Evolutionary conservation across 2,888 invertebrate genomes (phyloP).

Genomic region (Andrena haemorrhoa): DNA sequence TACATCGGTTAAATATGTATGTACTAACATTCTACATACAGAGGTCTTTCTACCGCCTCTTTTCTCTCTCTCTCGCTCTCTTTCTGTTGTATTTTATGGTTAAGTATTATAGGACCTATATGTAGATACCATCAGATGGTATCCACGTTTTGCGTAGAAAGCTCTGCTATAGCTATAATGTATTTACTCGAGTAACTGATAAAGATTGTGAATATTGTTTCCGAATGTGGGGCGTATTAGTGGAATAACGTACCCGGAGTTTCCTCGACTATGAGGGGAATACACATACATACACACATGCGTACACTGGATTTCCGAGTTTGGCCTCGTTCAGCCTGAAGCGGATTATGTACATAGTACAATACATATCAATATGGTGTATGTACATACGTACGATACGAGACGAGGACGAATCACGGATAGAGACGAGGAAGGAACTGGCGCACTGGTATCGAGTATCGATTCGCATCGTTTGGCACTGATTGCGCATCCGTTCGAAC

Average conservation of each 20-base stretch:
- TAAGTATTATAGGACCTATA: neutral
- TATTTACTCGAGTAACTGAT: slow-evolving; percentile 3
- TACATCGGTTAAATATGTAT: neutral
- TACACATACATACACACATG: neutral
- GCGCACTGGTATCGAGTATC: neutral
- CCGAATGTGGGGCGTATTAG: neutral
- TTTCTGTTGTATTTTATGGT: neutral
- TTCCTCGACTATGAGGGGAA: neutral
- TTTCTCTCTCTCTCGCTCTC: neutral
- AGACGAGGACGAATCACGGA: too few species aligned
- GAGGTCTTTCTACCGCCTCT: neutral
- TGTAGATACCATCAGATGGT: neutral
- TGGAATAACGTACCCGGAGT: neutral
- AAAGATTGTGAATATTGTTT: neutral
- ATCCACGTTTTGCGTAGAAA: neutral
- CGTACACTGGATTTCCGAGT: neutral
- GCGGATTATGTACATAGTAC: neutral
- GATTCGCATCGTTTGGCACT: slow-evolving; percentile 14
- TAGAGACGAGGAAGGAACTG: neutral
- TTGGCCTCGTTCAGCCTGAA: slow-evolving; percentile 10
- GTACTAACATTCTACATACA: neutral
- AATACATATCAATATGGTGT: neutral
- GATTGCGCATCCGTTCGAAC: neutral
- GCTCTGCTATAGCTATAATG: neutral
- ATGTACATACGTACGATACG: neutral